Evolutionary conservation across 2,797 vertebrate genomes (phyloP), one percentile per base, ranked within the genome.

Genomic region (Mormyrus hasselquistii): DNA sequence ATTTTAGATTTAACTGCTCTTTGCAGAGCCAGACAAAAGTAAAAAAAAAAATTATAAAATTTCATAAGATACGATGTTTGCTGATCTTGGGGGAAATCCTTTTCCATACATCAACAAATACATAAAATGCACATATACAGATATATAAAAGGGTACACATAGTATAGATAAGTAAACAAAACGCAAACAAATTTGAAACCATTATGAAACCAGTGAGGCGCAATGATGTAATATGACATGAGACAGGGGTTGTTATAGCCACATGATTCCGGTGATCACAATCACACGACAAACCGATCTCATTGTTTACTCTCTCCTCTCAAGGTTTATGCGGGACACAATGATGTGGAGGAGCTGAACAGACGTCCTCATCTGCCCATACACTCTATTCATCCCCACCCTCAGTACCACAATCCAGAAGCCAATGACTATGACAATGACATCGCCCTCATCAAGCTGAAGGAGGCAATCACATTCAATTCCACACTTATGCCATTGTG

Each of bases 361-460:
- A 16, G 0, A 0, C 0, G 0, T 0, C 7, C 44, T 3, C 2
- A 29, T 16, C 1, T 91, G 25, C 0, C 0, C 0, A 41, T 90
- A 3, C 86, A 90, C 0, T 94, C 93, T 7, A 0, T 95, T 41
- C 89, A 94, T 25, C 10, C 92, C 87, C 95, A 95, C 86, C 93
- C 94, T 44, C 41, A 9, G 0, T 95, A 94, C 90, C 90, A 92
- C 90, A 94, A 94, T 65, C 0, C 62, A 0, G 3, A 83, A 0
- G 0, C 0, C 0, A 0, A 9, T 0, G 12, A 93, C 88, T 93
- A 0, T 84, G 88, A 94, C 91, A 90, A 95, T 82, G 94, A 95
- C 90, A 93, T 95, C 9, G 94, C 94, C 0, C 86, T 95, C 91
- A 93, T 96, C 91, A 93, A 94, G 90, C 92, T 95, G 62, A 0